Percentiles rank a stretch among this genome's conserved stretches.
phyloP scores from a whole-genome alignment of 2,797 vertebrate species.

The Oreonectes daqikongensis region DNA sequence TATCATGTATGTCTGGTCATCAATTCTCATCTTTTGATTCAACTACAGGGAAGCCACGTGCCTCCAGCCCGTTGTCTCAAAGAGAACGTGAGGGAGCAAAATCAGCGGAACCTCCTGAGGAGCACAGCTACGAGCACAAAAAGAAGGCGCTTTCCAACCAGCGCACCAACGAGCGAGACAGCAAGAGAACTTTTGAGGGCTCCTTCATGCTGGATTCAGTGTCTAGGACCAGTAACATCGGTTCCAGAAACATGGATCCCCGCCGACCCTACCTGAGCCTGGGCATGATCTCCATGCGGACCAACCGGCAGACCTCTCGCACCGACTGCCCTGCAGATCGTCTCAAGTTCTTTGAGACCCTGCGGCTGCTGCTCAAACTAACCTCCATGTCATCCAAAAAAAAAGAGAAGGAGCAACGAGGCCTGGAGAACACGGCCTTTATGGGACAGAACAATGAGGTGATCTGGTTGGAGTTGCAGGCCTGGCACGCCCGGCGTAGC shows the following conservation, averaged over 20 bases:
- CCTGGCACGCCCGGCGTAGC: slow-evolving; percentile 95
- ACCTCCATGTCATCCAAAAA: slow-evolving; percentile 99
- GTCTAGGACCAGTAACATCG: slow-evolving; percentile 84
- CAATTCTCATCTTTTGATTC: slow-evolving; percentile 8
- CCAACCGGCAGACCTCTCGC: slow-evolving; percentile 94
- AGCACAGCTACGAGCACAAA: slow-evolving; percentile 88
- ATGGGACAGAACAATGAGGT: slow-evolving; percentile 96
- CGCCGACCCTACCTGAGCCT: slow-evolving; percentile 98
- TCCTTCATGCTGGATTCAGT: slow-evolving; percentile 93
- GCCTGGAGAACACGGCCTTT: slow-evolving; percentile 89
- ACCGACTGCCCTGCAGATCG: slow-evolving; percentile 96
- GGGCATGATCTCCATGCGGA: slow-evolving; percentile 90
- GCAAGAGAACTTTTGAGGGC: slow-evolving; percentile 92
- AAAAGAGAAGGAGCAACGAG: slow-evolving; percentile 97
- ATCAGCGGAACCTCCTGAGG: slow-evolving; percentile 78
- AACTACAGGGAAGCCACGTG: slow-evolving; percentile 76
- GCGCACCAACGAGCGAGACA: slow-evolving; percentile 90
- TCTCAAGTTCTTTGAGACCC: slow-evolving; percentile 97
- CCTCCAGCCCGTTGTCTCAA: slow-evolving; percentile 69
- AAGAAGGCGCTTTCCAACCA: slow-evolving; percentile 87
- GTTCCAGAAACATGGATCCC: slow-evolving; percentile 88
- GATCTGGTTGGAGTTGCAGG: slow-evolving; percentile 97
- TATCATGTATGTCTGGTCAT: background rate
- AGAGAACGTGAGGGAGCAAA: slow-evolving; percentile 82
- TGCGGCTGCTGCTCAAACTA: slow-evolving; percentile 95